These are phyloP conservation scores for Eristalis arbustorum DNA, from an alignment of 2,888 invertebrate species.

Conservation along the genomic window DNA sequence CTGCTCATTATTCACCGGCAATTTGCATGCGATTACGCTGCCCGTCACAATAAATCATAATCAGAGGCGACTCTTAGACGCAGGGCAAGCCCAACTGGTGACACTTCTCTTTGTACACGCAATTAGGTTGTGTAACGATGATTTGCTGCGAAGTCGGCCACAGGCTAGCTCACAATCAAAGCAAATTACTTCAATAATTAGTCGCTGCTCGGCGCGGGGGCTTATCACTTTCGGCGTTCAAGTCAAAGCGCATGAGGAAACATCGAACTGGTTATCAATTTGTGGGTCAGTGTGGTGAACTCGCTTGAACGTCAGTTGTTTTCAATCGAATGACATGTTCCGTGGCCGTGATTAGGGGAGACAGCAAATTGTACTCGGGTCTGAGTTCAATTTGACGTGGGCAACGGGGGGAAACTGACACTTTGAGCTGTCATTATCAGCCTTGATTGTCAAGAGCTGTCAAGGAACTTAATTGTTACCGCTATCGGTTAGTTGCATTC, in stretches of 20 bases:
- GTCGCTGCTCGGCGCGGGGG: neutral
- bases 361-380: neutral
- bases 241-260: neutral
- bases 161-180: neutral
- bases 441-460: neutral
- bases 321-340: neutral
- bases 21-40: constrained; percentile 43
- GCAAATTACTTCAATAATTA: constrained; percentile 30
- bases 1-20: constrained; percentile 23
- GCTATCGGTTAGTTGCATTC: too few species aligned
- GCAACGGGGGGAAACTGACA: neutral
- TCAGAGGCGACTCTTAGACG: neutral
- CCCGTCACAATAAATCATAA: constrained; percentile 43
- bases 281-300: neutral
- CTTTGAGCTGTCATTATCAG: neutral
- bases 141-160: too few species aligned
- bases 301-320: neutral
- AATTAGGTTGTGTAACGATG: constrained; percentile 17
- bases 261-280: neutral
- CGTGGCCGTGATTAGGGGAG: neutral
- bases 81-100: neutral
- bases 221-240: constrained; percentile 15
- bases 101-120: constrained; percentile 5
- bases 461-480: neutral
- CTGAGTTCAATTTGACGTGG: neutral